Base-by-base conservation (phyloP, 2,888 invertebrate species). In the Netelia inedita region DNA sequence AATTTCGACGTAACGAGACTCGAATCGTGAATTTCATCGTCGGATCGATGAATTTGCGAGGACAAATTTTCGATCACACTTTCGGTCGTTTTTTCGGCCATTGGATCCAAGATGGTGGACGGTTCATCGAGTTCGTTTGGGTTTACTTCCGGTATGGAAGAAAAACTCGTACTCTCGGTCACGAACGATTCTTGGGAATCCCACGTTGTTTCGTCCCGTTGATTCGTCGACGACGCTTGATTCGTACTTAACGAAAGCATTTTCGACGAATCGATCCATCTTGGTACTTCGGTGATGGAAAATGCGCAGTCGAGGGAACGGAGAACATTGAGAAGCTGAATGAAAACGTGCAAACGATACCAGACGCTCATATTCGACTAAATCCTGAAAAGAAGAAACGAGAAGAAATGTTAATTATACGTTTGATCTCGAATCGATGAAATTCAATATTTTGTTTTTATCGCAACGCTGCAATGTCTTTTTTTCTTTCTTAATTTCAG, bases 281-380 rank as follows among this genome's bases (percentile, higher is more conserved):
- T n/a, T 35, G 80, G 28, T 46, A 35, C 6, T 46, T 82, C 61
- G 11, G 41, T 57, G 11, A 69, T 57, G 59, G 75, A 71, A 66
- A 59, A 19, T 55, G 23, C 79, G 73, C 55, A 35, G 43, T 66
- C 71, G 65, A 85, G 50, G 11, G 57, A 79, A 69, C 84, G 68
- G 5, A 80, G 53, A 59, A 80, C 53, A 68, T 21, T 46, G 35
- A 84, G 6, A 35, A 72, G 11, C 63, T 46, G 46, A 16, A 68
- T 35, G 21, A 82, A 53, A 35, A 66, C 43, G 43, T 72, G 71
- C 66, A 73, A 80, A 59, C 76, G 59, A 43, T 68, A 59, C 73
- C 80, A 71, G 72, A 41, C 57, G 16, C 41, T 66, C 81, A 82
- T 82, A 76, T 82, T 81, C 75, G 19, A 43, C 35, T 69, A 76